These are phyloP conservation scores for Athene noctua DNA, from an alignment of 2,113 vertebrate species.

Conservation along the genomic window DNA sequence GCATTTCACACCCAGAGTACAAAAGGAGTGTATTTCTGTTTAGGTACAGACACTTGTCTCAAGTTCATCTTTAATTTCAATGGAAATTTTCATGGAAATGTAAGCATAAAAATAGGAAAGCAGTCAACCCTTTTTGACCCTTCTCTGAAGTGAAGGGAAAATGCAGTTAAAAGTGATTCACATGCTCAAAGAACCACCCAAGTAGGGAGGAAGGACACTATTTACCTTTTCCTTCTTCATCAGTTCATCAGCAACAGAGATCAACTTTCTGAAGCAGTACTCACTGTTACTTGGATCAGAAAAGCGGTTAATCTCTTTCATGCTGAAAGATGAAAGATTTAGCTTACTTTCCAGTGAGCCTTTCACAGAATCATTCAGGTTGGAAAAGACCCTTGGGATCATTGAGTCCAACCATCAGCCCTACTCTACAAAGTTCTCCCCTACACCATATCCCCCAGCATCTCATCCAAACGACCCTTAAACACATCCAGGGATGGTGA, in stretches of 20 bases:
- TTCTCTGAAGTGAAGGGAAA: not conserved
- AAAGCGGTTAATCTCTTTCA: constrained; percentile 12
- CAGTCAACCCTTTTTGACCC: not conserved
- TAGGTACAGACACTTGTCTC: not conserved
- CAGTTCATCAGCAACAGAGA: not conserved
- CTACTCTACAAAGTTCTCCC: no score
- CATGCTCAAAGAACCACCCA: not conserved
- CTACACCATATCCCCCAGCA: no score
- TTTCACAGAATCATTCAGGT: no score
- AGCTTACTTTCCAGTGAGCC: not conserved
- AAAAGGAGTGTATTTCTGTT: not conserved
- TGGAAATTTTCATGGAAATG: not conserved
- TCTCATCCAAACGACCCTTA: no score
- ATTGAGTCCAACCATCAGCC: no score
- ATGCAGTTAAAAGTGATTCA: not conserved
- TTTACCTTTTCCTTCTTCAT: not conserved
- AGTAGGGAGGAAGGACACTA: not conserved
- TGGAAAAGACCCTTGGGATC: no score
- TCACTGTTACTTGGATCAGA: not conserved
- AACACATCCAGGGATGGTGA: no score
- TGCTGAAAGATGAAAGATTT: constrained; percentile 29
- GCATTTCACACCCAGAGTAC: not conserved
- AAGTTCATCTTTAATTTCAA: not conserved
- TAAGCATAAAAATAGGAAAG: not conserved
- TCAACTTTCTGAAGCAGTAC: not conserved